These are phyloP conservation scores for Holocentrus rufus DNA, from an alignment of 2,797 vertebrate species.

Conservation along the genomic window DNA sequence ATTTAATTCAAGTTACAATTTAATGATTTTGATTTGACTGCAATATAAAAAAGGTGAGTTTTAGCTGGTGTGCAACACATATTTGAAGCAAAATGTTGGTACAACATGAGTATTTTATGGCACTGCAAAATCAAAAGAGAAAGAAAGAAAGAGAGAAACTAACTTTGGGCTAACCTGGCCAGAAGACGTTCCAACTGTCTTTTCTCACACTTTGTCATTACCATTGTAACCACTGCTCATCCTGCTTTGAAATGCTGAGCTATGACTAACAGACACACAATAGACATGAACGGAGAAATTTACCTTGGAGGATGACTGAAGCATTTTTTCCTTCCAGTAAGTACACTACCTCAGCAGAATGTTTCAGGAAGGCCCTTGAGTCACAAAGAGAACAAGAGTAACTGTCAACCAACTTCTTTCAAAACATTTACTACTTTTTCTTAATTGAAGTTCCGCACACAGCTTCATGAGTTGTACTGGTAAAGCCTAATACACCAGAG, in stretches of 20 bases:
- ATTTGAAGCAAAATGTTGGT: too few relatives aligned
- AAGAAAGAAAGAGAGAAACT: too few relatives aligned
- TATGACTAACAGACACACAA: background rate
- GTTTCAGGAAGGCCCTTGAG: slow-evolving; percentile 88
- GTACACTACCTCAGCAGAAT: slow-evolving; percentile 91
- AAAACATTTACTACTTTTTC: slow-evolving; percentile 1
- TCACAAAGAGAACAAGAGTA: slow-evolving; percentile 28
- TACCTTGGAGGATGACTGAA: slow-evolving; percentile 94
- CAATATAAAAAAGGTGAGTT: too few relatives aligned
- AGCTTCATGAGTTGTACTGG: background rate
- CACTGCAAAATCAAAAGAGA: too few relatives aligned
- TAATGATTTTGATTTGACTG: too few relatives aligned
- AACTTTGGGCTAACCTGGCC: too few relatives aligned
- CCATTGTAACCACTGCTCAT: background rate
- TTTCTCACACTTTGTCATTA: too few relatives aligned
- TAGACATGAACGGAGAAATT: slow-evolving; percentile 29
- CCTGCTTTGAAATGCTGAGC: background rate
- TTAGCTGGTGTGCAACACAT: too few relatives aligned
- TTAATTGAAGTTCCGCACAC: background rate
- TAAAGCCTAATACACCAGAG: too few relatives aligned
- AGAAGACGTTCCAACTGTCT: too few relatives aligned
- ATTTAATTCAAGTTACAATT: too few relatives aligned
- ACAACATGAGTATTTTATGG: too few relatives aligned
- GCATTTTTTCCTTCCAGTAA: slow-evolving; percentile 87
- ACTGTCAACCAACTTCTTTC: background rate